Evolutionary conservation across 2,888 invertebrate genomes (phyloP).

Genomic region (Urechis unicinctus): DNA sequence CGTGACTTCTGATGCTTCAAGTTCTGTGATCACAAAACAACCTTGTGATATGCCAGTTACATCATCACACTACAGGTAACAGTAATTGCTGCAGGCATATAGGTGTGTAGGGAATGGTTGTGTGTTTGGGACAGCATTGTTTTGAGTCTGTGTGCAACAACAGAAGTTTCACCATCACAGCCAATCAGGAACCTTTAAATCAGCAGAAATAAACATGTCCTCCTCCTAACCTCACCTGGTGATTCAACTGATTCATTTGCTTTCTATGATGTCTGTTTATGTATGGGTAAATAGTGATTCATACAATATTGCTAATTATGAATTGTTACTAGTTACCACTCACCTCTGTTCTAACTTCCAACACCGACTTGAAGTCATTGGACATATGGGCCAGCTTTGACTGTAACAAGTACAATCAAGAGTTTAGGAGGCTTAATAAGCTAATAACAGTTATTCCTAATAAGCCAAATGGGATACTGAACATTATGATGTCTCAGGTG

Average conservation of each 20-base stretch:
- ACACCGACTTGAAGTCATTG: slow-evolving; percentile 92
- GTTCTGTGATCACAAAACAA: slow-evolving; percentile 57
- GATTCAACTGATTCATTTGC: neutral
- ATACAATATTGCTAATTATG: no score
- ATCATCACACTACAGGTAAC: neutral
- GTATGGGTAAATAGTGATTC: neutral
- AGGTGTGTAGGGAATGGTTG: no score
- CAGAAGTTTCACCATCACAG: no score
- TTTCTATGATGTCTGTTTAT: neutral
- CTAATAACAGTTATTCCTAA: no score
- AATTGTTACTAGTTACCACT: no score
- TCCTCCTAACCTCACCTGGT: neutral
- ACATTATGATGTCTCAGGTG: no score
- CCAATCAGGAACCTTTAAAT: neutral
- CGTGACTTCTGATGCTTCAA: slow-evolving; percentile 89
- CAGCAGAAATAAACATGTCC: neutral
- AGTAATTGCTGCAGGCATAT: no score
- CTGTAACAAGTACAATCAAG: slow-evolving; percentile 47
- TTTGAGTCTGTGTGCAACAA: no score
- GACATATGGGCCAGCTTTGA: slow-evolving; percentile 95
- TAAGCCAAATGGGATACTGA: no score
- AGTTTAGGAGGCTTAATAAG: neutral
- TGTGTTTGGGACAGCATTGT: no score
- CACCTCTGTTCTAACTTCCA: slow-evolving; percentile 91
- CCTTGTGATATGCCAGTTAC: neutral